phyloP scores from a whole-genome alignment of 2,113 vertebrate species.

The Trematocara macrostoma region DNA sequence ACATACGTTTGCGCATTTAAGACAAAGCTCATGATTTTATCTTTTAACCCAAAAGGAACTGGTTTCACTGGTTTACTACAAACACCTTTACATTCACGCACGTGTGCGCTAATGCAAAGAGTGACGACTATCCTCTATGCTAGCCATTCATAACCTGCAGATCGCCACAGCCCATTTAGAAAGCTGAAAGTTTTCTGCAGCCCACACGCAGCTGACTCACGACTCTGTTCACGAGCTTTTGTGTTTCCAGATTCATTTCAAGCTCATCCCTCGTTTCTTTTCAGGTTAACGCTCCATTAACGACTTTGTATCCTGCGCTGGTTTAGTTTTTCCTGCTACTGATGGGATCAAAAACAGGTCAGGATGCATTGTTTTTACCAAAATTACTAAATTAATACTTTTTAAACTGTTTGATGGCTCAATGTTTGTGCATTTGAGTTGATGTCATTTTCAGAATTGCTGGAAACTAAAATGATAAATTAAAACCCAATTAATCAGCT shows the following conservation, averaged over 20 bases:
- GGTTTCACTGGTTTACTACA: neutral
- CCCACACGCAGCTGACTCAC: neutral
- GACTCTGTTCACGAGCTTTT: neutral
- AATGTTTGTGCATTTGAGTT: neutral
- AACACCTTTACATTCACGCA: neutral
- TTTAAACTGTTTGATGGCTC: accelerated
- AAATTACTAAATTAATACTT: neutral
- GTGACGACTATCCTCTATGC: neutral
- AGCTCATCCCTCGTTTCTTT: accelerated
- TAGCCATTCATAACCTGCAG: neutral
- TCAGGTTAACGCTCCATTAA: neutral
- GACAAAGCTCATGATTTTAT: neutral
- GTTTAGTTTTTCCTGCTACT: neutral
- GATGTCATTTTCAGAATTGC: neutral
- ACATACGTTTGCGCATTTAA: neutral
- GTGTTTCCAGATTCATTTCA: neutral
- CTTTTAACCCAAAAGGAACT: neutral
- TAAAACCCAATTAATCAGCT: neutral
- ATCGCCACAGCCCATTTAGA: neutral
- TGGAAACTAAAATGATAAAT: neutral
- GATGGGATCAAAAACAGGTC: neutral
- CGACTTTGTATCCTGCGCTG: neutral
- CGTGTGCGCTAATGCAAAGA: accelerated
- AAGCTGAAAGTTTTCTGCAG: neutral
- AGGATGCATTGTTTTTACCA: neutral